Conservation (phyloP, 2,888 invertebrate genomes). For the Seira musarum region DNA sequence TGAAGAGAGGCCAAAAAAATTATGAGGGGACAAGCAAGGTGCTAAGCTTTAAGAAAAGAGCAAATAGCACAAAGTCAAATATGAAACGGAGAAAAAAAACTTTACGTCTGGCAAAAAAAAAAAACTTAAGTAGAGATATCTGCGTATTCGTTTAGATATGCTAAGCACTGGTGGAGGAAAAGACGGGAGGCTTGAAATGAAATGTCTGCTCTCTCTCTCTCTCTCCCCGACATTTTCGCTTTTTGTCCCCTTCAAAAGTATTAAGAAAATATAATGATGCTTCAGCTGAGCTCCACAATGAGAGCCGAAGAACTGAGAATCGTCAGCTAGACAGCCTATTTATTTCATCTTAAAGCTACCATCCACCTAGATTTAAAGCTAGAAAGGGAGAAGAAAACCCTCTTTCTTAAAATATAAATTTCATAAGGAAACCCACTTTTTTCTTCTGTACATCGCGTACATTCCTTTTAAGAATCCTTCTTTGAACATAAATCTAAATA, state of each 20-base stretch:
- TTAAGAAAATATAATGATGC: conserved; percentile 16
- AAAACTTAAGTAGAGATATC: not conserved
- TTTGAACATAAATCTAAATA: conserved; percentile 8
- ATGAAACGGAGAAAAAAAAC: no score
- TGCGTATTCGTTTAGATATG: not conserved
- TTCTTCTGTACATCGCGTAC: not conserved
- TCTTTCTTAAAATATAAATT: conserved; percentile 36
- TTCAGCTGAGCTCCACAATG: not conserved
- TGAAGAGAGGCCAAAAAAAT: conserved; percentile 56
- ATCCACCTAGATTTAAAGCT: conserved; percentile 24
- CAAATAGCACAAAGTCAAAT: not conserved
- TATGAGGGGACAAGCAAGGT: conserved; percentile 58
- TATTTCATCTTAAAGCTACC: conserved; percentile 57
- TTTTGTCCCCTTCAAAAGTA: conserved; percentile 5
- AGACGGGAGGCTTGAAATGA: not conserved
- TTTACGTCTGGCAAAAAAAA: conserved; percentile 23
- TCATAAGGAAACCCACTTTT: conserved; percentile 37
- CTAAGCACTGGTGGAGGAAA: no score
- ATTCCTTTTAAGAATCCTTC: not conserved
- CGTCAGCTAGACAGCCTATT: conserved; percentile 54
- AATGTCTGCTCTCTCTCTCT: not conserved
- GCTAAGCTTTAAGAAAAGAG: conserved; percentile 21
- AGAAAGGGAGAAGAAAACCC: conserved; percentile 31
- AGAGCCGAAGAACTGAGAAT: not conserved
- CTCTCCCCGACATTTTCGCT: not conserved